These are phyloP conservation scores for Teinopalpus imperialis DNA, from an alignment of 2,888 invertebrate species.

Conservation along the genomic window DNA sequence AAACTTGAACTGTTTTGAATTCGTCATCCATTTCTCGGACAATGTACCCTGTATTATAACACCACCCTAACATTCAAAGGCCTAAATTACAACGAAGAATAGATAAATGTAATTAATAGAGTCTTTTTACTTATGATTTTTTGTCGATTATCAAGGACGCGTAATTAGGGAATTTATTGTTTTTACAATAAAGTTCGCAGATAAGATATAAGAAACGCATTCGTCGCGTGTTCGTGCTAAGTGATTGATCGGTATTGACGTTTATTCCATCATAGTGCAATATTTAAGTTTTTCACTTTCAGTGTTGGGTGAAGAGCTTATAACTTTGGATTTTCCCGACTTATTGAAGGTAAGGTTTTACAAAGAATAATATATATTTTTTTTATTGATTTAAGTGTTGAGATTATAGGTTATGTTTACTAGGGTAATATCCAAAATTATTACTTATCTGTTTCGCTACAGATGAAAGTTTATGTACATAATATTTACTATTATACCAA, in stretches of 20 bases:
- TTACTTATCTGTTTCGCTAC: too few species aligned
- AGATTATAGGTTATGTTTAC: too few species aligned
- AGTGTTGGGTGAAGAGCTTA: conserved; percentile 43
- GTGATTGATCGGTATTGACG: conserved; percentile 57
- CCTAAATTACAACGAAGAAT: conserved; percentile 37
- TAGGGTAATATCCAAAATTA: too few species aligned
- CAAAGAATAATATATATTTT: too few species aligned
- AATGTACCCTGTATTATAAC: conserved; percentile 30
- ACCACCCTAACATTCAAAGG: conserved; percentile 22
- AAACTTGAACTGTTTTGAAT: conserved; percentile 34
- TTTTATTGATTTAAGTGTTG: too few species aligned
- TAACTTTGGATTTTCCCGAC: conserved; percentile 21
- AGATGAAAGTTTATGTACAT: background rate
- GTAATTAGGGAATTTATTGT: conserved; percentile 49
- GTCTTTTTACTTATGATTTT: conserved; percentile 24
- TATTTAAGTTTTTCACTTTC: conserved; percentile 46
- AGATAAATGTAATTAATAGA: conserved; percentile 17
- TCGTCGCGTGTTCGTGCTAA: conserved; percentile 60
- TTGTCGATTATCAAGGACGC: conserved; percentile 39
- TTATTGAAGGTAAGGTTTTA: conserved; percentile 20
- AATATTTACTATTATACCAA: background rate
- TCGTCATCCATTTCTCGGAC: conserved; percentile 28
- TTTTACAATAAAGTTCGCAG: conserved; percentile 38
- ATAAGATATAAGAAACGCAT: conserved; percentile 59
- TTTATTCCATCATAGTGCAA: conserved; percentile 40